Evolutionary conservation across 2,797 vertebrate genomes (phyloP), one percentile per base, ranked within the genome.

Genomic region (Gouania willdenowi): DNA sequence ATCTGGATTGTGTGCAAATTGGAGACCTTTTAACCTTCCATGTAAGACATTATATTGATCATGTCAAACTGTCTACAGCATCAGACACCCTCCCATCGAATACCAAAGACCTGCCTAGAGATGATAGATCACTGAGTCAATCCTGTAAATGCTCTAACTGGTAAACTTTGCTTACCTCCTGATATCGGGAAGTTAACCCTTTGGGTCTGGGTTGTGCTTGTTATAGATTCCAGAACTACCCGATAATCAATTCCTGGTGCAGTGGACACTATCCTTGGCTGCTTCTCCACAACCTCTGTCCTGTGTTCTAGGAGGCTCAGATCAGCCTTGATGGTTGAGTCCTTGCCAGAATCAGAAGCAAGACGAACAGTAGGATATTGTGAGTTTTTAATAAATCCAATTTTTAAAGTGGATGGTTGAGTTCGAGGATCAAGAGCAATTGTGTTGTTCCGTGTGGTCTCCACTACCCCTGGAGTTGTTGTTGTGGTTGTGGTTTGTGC

Each of bases 121-220:
- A 32, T 79, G 77, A 81, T 71, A 61, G 58, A 84, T 81, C 60
- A 58, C 69, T 41, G 33, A 72, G 28, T 75, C 48, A 55, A 34
- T 54, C 49, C 33, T 51, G 26, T 40, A 15, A 77, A 81, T 73
- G 64, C 28, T 8, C 35, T 65, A 37, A 6, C 6, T 20, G 20
- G 1, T 20, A 20, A 50, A 47, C 34, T 62, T 56, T 68, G 74
- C 84, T 82, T 87, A 89, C 87, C 84, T 85, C 37, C 39, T 62
- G 41, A 34, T 66, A 56, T 68, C 26, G 64, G 52, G 30, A 51
- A 27, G 55, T 66, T 63, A 56, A 72, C 60, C 53, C 54, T 33
- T 57, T 45, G 54, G 35, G 51, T 61, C 32, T 16, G 58, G 41
- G 67, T 53, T 47, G 77, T 64, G 68, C 67, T 66, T 12, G 54